These are phyloP conservation scores for Chelonoidis abingdonii DNA, from an alignment of 2,113 vertebrate genomes.

Conservation along the genomic window DNA sequence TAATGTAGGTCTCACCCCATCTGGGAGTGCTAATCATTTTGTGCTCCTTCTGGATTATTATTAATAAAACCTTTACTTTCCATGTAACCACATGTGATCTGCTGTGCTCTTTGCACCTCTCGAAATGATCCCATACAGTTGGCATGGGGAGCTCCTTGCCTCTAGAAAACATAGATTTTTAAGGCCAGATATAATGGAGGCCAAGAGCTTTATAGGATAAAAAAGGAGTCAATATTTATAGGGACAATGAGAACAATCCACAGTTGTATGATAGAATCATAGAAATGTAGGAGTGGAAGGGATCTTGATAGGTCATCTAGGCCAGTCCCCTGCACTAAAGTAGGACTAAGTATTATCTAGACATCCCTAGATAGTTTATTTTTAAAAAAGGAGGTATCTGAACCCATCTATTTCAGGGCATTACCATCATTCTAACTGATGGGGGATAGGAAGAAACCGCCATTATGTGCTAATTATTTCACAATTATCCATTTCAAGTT, in stretches of 20 bases:
- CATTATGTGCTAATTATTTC: neutral
- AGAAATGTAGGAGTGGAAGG: too few relatives aligned
- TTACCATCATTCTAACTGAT: neutral
- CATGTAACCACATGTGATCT: neutral
- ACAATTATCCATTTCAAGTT: neutral
- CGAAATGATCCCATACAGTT: neutral
- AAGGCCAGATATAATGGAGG: fast-evolving
- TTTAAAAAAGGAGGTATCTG: neutral
- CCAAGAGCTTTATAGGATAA: neutral
- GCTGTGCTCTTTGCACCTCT: neutral
- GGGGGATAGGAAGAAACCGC: neutral
- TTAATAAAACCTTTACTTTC: neutral
- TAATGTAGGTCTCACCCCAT: neutral
- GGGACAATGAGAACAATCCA: neutral
- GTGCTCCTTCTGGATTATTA: fast-evolving
- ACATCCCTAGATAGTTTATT: neutral
- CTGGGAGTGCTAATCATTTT: neutral
- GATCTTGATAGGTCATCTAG: neutral
- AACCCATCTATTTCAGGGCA: neutral
- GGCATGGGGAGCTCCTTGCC: neutral
- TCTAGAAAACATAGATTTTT: neutral
- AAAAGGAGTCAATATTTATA: neutral
- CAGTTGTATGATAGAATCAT: neutral
- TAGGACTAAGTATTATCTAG: neutral
- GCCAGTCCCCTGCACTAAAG: neutral